phyloP scores from a whole-genome alignment of 2,113 vertebrate genomes.

The Lycaon pictus region DNA sequence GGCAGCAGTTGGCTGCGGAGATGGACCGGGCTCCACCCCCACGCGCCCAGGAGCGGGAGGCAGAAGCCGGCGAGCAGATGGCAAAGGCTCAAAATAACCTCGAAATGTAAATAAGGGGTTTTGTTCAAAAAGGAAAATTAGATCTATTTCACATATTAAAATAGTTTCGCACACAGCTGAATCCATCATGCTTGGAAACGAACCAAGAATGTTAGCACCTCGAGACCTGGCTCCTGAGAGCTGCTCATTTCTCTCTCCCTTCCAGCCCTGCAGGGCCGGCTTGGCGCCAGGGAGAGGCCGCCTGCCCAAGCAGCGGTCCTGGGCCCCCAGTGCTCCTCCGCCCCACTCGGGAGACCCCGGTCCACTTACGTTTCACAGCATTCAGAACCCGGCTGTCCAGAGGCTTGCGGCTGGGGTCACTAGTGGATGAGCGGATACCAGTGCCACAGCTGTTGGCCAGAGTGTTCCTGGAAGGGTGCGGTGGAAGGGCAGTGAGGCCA shows the following conservation, averaged over 20 bases:
- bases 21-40: not conserved
- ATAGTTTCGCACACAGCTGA: constrained; percentile 72
- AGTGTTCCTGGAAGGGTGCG: constrained; percentile 91
- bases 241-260: constrained; percentile 1
- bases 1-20: not conserved
- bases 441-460: constrained; percentile 98
- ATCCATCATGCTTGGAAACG: constrained; percentile 59
- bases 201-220: constrained; percentile 72
- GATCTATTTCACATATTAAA: constrained; percentile 80
- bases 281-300: not conserved
- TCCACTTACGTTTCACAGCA: constrained; percentile 95
- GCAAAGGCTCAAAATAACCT: constrained; percentile 82
- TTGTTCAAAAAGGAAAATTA: constrained; percentile 83
- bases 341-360: accelerated
- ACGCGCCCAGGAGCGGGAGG: constrained; percentile 64
- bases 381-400: constrained; percentile 97
- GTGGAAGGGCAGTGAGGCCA: not conserved
- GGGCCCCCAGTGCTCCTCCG: not conserved
- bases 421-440: constrained; percentile 97
- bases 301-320: not conserved
- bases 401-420: constrained; percentile 96
- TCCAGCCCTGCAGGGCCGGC: not conserved
- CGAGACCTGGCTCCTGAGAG: not conserved
- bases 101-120: constrained; percentile 82
- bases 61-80: constrained; percentile 78